Base-by-base conservation (phyloP, 2,888 invertebrate genomes). In the Hydraecia micacea region DNA sequence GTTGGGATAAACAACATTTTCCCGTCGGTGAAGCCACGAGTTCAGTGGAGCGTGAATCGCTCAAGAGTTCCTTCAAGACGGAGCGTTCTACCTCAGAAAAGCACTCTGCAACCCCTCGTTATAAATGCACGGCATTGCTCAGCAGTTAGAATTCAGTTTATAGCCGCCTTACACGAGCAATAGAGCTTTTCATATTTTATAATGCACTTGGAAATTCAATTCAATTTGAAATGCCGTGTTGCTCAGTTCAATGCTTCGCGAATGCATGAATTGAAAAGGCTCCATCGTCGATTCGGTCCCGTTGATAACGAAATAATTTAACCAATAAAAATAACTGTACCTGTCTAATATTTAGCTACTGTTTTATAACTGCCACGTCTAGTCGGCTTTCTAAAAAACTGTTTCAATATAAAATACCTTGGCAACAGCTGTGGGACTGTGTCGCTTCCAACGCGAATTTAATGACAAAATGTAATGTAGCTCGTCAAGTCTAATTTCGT, bases 321-420 rank as follows among this genome's bases (percentile, higher is more conserved):
- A 75, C 58, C 60, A 52, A 65, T 71, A 63, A 68, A 84, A 75
- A 77, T 80, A 81, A 81, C 79, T 73, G 79, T 80, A 75, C 49
- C 76, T 80, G 46, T 60, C 65, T 70, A 77, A 73, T 79, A 77
- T 82, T 78, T 66, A 52, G 72, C 76, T 70, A 77, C 76, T 78
- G 69, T 77, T 81, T 87, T 82, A 72, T 73, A 86, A 69, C 67
- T 65, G 52, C 77, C 42, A 70, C 71, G 66, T 72, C 77, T 73
- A 81, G 69, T 55, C 42, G 55, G 77, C 81, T 86, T 85, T 84
- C 79, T 81, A 88, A 88, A 89, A 83, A 89, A 82, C 79, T 58
- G 78, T 77, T 88, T 78, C 70, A 75, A 89, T 87, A 86, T 84
- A 86, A 87, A 90, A 85, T 86, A 83, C 81, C 86, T 84, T 86